Conservation (phyloP, 2,797 vertebrate genomes). For the Scolopax bukidnonensis region DNA sequence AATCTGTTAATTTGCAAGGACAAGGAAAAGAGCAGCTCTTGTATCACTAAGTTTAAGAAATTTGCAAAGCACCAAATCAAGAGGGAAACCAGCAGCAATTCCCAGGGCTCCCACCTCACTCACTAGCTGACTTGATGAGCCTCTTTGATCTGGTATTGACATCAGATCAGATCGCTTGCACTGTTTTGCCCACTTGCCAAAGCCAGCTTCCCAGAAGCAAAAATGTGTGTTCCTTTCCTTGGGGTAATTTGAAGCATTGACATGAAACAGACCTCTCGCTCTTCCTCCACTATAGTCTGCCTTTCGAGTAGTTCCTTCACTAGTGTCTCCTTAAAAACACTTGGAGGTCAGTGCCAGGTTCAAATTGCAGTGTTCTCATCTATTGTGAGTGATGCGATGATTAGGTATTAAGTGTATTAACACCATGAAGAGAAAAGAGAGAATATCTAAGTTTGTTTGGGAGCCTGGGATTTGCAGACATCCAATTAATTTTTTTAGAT, state of each 20-base stretch:
- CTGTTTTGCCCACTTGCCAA: constrained; percentile 43
- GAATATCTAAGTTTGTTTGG: constrained; percentile 41
- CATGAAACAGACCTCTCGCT: constrained; percentile 46
- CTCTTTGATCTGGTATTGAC: constrained; percentile 67
- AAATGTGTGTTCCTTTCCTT: constrained; percentile 34
- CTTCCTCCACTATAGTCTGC: constrained; percentile 22
- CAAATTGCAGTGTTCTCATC: constrained; percentile 35
- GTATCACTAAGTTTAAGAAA: constrained; percentile 3
- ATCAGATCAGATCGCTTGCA: constrained; percentile 49
- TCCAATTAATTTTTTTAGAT: background rate
- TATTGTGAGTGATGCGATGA: background rate
- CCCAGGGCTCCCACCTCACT: constrained; percentile 21
- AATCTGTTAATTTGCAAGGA: constrained; percentile 19
- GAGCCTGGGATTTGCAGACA: constrained; percentile 43
- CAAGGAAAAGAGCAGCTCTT: background rate
- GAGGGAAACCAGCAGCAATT: constrained; percentile 15
- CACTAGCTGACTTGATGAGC: constrained; percentile 41
- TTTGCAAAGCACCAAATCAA: background rate
- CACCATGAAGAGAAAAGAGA: constrained; percentile 34
- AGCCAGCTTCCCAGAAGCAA: constrained; percentile 36
- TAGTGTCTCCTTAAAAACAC: constrained; percentile 50
- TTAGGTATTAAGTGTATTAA: constrained; percentile 30
- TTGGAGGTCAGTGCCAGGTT: constrained; percentile 49
- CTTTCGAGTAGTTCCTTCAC: background rate
- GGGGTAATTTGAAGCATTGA: constrained; percentile 55